A percentile compares a stretch with the other conserved stretches of the same genome.
Conservation (phyloP, 1,140 invertebrate genomes). For the Drosophila tsacasi region DNA sequence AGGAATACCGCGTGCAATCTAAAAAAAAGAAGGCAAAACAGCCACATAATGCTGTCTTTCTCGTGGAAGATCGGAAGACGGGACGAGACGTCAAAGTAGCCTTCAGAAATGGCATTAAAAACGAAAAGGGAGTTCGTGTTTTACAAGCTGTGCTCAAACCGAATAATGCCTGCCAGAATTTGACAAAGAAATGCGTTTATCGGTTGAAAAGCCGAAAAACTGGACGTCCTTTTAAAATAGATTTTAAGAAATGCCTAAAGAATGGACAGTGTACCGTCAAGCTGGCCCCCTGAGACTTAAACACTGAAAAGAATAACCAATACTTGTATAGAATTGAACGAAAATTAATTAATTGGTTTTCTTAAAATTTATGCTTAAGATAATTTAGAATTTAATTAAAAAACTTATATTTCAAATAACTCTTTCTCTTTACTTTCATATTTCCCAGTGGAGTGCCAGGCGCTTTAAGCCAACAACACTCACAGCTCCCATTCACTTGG, state of each 20-base stretch:
- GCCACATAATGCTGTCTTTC: conserved; percentile 6
- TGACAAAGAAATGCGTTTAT: conserved; percentile 6
- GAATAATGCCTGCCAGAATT: background rate
- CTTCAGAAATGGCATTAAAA: conserved; percentile 19
- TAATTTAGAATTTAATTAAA: background rate
- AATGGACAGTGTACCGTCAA: background rate
- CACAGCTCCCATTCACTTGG: conserved; percentile 50
- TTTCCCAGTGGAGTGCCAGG: conserved; percentile 17
- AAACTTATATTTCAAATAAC: background rate
- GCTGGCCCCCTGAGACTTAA: background rate
- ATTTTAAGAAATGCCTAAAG: background rate
- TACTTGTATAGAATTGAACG: too few relatives aligned
- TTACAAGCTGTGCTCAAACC: background rate
- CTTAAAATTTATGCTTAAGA: background rate
- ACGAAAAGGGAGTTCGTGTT: conserved; percentile 4
- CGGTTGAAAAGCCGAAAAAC: conserved; percentile 13
- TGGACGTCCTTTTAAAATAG: conserved; percentile 14
- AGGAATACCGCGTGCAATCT: background rate
- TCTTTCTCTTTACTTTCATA: background rate
- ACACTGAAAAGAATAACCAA: background rate
- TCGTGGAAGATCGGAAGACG: conserved; percentile 18
- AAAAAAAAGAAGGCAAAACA: background rate
- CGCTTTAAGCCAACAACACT: conserved; percentile 25
- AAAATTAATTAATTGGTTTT: background rate
- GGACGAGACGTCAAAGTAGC: conserved; percentile 18